phyloP scores from a whole-genome alignment of 2,888 invertebrate species.

The Drosophila borborema region DNA sequence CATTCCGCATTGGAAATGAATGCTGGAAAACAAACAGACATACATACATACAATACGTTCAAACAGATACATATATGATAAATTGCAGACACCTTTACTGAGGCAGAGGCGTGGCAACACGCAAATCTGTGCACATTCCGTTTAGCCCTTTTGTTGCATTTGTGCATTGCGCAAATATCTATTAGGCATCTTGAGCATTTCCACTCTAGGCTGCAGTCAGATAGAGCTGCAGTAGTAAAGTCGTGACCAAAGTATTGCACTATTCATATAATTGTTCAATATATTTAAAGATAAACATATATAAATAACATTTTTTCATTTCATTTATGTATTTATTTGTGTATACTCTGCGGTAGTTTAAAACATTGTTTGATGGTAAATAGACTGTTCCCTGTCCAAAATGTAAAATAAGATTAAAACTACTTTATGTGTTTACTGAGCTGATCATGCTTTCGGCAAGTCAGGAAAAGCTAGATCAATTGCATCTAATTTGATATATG shows the following conservation, averaged over 20 bases:
- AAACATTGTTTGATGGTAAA: neutral
- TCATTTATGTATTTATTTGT: constrained; percentile 39
- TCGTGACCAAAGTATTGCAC: neutral
- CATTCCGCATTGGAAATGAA: constrained; percentile 66
- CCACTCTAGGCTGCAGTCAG: neutral
- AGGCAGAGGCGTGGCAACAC: constrained; percentile 6
- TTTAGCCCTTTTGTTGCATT: constrained; percentile 56
- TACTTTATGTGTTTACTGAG: no score
- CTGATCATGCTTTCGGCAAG: no score
- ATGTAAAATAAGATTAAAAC: no score
- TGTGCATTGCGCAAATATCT: constrained; percentile 69
- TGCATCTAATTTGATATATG: no score
- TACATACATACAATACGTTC: constrained; percentile 56
- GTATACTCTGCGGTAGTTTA: neutral
- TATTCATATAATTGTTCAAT: neutral
- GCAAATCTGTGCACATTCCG: constrained; percentile 47
- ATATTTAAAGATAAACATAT: neutral
- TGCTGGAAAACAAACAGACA: constrained; percentile 21
- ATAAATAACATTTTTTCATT: neutral
- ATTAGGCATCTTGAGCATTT: constrained; percentile 51
- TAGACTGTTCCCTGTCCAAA: no score
- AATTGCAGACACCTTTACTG: constrained; percentile 67
- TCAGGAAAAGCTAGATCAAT: no score
- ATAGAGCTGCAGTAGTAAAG: constrained; percentile 14
- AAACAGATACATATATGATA: constrained; percentile 63